These are phyloP conservation scores for Dasypus novemcinctus DNA, from an alignment of 2,113 vertebrate genomes.

Conservation along the genomic window DNA sequence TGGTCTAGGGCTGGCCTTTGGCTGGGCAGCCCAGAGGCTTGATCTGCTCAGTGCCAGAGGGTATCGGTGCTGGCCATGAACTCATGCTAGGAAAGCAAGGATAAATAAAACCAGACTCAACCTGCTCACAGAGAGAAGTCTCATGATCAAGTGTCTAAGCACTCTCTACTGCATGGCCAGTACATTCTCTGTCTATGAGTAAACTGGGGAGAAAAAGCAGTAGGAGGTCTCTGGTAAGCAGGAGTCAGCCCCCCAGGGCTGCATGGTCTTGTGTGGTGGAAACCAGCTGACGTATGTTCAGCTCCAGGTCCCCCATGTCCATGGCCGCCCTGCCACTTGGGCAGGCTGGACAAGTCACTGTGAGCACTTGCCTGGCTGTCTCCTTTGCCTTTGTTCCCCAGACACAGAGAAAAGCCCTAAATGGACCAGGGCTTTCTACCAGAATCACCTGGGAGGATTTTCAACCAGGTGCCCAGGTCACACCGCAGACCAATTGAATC, in stretches of 20 bases:
- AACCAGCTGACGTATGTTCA: background rate
- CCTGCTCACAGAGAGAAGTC: background rate
- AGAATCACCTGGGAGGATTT: background rate
- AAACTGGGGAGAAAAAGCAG: background rate
- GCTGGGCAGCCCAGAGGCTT: background rate
- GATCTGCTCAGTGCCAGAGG: background rate
- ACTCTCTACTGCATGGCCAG: accelerated
- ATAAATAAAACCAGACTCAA: background rate
- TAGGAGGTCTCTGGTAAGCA: background rate
- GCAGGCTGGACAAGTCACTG: accelerated
- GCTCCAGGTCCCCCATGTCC: background rate
- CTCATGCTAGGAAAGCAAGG: background rate
- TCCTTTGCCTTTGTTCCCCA: background rate
- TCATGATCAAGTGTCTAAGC: accelerated
- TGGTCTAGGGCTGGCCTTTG: background rate
- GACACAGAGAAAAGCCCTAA: background rate
- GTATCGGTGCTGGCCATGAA: background rate
- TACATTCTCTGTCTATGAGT: background rate
- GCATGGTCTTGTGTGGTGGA: accelerated
- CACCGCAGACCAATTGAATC: background rate
- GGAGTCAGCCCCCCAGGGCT: background rate
- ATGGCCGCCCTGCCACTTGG: background rate
- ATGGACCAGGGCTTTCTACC: background rate
- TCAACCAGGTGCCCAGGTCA: too few species aligned
- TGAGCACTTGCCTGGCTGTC: background rate